These are phyloP conservation scores for Pseudomyrmex cubaensis DNA, from an alignment of 1,140 invertebrate species.

Conservation along the genomic window DNA sequence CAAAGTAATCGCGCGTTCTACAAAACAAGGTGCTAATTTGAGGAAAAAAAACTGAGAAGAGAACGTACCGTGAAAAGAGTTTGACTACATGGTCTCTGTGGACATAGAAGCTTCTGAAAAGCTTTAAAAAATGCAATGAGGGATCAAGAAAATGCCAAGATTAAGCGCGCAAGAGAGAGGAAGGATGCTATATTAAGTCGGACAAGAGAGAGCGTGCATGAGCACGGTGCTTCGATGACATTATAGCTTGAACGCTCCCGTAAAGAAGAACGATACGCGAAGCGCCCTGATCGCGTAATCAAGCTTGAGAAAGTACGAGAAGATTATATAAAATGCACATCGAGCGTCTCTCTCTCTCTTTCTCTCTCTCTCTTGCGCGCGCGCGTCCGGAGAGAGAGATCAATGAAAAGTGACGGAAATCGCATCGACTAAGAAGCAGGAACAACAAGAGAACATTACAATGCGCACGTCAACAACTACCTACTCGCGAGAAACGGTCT, in stretches of 20 bases:
- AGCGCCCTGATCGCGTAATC: constrained; percentile 51
- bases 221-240: constrained; percentile 47
- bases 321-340: constrained; percentile 46
- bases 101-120: not conserved
- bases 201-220: constrained; percentile 1
- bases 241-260: constrained; percentile 45
- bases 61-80: not conserved
- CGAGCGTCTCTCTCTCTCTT: not conserved
- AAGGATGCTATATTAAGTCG: not conserved
- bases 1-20: not conserved
- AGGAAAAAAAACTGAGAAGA: too few species aligned
- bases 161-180: constrained; percentile 14
- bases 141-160: not conserved
- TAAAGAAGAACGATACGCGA: constrained; percentile 26
- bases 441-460: constrained; percentile 28
- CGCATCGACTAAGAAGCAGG: constrained; percentile 20
- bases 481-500: constrained; percentile 28
- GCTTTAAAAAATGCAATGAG: not conserved
- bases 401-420: constrained; percentile 51
- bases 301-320: constrained; percentile 30
- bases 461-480: constrained; percentile 41
- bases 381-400: constrained; percentile 2
- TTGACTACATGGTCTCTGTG: not conserved
- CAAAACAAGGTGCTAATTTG: not conserved
- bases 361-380: not conserved